phyloP scores from a whole-genome alignment of 2,888 invertebrate species.

The Salpingus planirostris region DNA sequence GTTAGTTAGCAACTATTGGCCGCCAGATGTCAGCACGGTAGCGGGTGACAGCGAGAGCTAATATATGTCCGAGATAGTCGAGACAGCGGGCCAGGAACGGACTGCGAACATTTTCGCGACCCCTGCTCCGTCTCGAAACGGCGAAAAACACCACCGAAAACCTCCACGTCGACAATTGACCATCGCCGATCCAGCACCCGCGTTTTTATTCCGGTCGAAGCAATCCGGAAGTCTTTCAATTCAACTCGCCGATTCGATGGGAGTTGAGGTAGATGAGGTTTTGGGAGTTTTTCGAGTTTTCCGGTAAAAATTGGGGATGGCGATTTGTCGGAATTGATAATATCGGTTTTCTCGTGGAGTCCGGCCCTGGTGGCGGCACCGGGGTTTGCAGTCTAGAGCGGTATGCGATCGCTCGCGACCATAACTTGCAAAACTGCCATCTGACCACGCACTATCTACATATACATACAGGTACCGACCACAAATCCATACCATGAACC shows the following conservation, averaged over 20 bases:
- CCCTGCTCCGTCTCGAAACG: no score
- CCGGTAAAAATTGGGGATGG: no score
- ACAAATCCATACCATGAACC: conserved; percentile 16
- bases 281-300: no score
- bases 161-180: no score
- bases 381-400: conserved; percentile 31
- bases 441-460: conserved; percentile 39
- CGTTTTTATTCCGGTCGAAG: no score
- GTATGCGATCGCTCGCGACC: conserved; percentile 37
- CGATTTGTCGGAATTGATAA: not conserved
- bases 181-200: no score
- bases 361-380: conserved; percentile 31
- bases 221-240: no score
- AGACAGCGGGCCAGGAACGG: conserved; percentile 23
- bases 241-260: no score
- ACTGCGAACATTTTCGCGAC: no score
- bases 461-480: conserved; percentile 30
- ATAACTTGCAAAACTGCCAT: conserved; percentile 38
- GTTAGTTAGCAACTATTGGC: conserved; percentile 37
- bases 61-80: conserved; percentile 31
- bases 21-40: conserved; percentile 39
- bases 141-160: no score
- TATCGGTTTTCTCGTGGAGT: conserved; percentile 7
- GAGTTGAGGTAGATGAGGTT: no score
- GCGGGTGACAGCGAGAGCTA: conserved; percentile 36